Evolutionary conservation across 1,140 invertebrate genomes (phyloP).

Genomic region (Diachasmimorpha longicaudata): DNA sequence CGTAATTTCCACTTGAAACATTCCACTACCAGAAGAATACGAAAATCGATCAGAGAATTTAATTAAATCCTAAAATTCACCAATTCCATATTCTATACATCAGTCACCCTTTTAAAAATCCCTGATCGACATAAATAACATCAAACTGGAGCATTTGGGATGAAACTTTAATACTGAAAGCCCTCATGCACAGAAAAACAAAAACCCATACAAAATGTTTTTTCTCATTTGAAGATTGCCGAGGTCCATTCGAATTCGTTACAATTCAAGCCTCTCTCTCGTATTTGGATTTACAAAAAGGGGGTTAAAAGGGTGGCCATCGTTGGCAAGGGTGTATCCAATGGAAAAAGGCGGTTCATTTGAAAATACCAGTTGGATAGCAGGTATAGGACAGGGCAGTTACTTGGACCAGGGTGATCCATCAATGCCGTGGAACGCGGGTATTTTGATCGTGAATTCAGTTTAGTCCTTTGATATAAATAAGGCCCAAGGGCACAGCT

Average conservation of each 20-base stretch:
- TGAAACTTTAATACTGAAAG: not conserved
- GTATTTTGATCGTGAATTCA: conserved; percentile 60
- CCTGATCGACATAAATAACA: conserved; percentile 6
- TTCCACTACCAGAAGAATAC: no score
- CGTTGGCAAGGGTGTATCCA: not conserved
- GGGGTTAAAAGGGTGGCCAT: not conserved
- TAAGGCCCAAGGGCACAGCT: conserved; percentile 39
- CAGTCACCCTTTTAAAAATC: not conserved
- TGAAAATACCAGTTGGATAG: conserved; percentile 29
- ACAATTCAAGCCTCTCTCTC: conserved; percentile 7
- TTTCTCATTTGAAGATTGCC: not conserved
- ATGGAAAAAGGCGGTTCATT: conserved; percentile 33
- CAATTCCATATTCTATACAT: not conserved
- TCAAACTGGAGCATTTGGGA: not conserved
- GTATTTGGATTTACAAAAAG: not conserved
- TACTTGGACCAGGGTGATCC: conserved; percentile 46
- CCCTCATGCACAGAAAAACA: not conserved
- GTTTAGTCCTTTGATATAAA: conserved; percentile 55
- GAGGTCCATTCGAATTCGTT: conserved; percentile 7
- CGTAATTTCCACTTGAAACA: no score
- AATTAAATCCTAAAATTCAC: not conserved
- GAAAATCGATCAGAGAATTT: no score
- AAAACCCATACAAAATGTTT: not conserved
- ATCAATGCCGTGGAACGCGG: conserved; percentile 57
- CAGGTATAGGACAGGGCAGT: conserved; percentile 33